A percentile compares a stretch with the other conserved stretches of the same genome.
Conservation (phyloP, 2,113 vertebrate species). For the Actenoides hombroni region DNA sequence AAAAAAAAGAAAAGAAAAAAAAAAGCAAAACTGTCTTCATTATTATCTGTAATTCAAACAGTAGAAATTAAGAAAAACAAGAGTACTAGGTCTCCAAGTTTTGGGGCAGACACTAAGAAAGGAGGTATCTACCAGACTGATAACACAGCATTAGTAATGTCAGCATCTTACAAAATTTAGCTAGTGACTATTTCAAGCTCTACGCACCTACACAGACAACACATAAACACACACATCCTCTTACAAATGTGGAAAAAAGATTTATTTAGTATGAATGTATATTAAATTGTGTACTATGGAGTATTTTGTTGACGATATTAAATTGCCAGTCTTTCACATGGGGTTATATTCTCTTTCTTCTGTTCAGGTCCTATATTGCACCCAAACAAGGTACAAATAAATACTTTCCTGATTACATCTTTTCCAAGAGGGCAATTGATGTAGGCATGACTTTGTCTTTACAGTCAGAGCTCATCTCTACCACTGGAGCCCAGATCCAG, state of each 20-base stretch:
- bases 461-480: not conserved
- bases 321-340: not conserved
- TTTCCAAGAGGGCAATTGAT: not conserved
- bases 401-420: not conserved
- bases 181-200: not conserved
- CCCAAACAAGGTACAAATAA: not conserved
- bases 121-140: not conserved
- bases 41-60: not conserved
- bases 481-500: not conserved
- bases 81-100: not conserved
- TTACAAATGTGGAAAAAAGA: not conserved
- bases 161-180: not conserved
- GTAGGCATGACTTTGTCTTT: not conserved
- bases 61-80: not conserved
- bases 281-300: not conserved
- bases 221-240: not conserved
- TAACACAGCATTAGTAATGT: not conserved
- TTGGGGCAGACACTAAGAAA: not conserved
- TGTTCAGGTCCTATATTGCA: not conserved
- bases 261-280: not conserved
- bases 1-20: no score
- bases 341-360: not conserved
- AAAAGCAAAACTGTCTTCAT: not conserved
- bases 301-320: not conserved
- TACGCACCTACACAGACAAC: slow-evolving; percentile 7